Evolutionary conservation across 2,113 vertebrate genomes (phyloP), one percentile per base, ranked within the genome.

Genomic region (Cyprinodon variegatus): DNA sequence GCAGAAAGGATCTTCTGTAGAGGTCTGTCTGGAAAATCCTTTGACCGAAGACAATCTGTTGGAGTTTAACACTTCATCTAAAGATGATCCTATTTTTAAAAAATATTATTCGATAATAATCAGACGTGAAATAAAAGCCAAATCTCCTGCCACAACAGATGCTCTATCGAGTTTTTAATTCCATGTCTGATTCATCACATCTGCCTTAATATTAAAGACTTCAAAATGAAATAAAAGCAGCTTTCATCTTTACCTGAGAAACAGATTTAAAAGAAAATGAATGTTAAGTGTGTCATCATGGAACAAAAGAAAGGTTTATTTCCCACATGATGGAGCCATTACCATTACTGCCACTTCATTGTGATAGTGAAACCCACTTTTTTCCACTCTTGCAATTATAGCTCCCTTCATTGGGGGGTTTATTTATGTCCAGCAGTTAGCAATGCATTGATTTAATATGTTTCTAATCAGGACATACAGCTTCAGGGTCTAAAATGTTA

Each of bases 361-460:
- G 81, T 85, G 89, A 92, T 90, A 92, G 72, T 90, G 87, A 91
- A 93, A 81, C 84, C 83, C 82, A 64, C 78, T 87, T 82, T 78
- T 78, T 70, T 80, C 29, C 70, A 48, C 82, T 81, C 78, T 85
- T 17, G 90, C 93, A 94, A 94, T 95, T 94, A 94, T 74, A 89
- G 74, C 53, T 84, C 82, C 91, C 90, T 94, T 94, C 91, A 94
- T 86, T 79, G 87, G 85, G 80, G 84, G 89, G 84, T 70, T 79
- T 90, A 88, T 94, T 94, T 95, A 88, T 93, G 94, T 95, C 94
- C 81, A 93, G 95, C 96, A 96, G 96, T 96, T 95, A 96, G 94
- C 96, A 92, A 95, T 96, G 96, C 97, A 98, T 98, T 97, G 97
- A 99, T 98, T 99, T 97, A 97, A 98, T 98, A 97, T 95, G 95